Percentiles rank a stretch among this genome's conserved stretches.
phyloP scores from a whole-genome alignment of 1,140 invertebrate genomes.

The Conus betulinus region DNA sequence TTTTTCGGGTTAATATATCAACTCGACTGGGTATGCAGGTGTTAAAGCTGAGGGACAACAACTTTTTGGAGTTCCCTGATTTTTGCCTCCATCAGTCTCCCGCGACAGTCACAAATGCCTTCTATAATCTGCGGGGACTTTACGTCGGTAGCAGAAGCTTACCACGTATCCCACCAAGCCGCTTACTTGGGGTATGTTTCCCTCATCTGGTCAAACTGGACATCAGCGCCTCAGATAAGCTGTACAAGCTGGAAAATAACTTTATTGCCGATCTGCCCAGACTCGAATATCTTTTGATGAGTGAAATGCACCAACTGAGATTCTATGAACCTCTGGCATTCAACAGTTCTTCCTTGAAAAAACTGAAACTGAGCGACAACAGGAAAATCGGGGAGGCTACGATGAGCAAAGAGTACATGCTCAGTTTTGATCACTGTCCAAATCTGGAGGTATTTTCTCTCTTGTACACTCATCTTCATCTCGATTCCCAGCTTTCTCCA shows the following conservation, averaged over 20 bases:
- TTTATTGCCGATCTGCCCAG: constrained; percentile 26
- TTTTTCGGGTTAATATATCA: not conserved
- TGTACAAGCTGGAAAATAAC: constrained; percentile 13
- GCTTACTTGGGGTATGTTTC: not conserved
- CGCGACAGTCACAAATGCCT: not conserved
- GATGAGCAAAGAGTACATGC: not conserved
- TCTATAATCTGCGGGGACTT: not conserved
- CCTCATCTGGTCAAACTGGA: constrained; percentile 23
- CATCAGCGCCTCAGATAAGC: constrained; percentile 5
- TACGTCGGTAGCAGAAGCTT: not conserved
- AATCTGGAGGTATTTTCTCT: constrained; percentile 5
- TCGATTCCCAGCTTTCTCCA: no score
- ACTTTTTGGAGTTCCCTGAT: not conserved
- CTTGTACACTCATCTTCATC: no score
- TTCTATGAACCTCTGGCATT: not conserved
- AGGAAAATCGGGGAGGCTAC: not conserved
- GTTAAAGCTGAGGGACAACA: not conserved
- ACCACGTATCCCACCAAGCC: not conserved
- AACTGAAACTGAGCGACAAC: not conserved
- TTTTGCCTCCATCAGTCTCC: not conserved
- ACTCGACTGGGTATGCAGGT: not conserved
- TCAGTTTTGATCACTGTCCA: not conserved
- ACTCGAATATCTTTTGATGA: not conserved
- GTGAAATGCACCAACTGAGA: not conserved
- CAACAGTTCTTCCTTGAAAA: constrained; percentile 14